Evolutionary conservation across 1,140 invertebrate species (phyloP), one percentile per base, ranked within the genome.

Genomic region (Solenopsis invicta): DNA sequence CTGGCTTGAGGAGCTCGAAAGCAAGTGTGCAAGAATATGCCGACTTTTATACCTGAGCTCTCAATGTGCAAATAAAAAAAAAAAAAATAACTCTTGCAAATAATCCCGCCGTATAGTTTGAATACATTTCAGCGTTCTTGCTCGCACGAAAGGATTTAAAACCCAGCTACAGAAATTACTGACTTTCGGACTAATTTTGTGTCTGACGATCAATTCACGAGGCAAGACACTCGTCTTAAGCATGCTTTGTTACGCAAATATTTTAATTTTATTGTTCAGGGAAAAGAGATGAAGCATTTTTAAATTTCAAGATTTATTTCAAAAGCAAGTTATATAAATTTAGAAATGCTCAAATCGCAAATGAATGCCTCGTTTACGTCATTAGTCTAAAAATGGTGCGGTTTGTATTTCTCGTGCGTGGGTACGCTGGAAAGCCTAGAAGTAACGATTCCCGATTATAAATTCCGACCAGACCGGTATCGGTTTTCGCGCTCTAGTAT

Each of bases 401-500:
- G 37, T 18, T 54, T 71, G 34, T 37, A 48, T 85, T 85, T 77
- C 74, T 62, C 48, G 34, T 16, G 59, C 37, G 74, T 78, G 74
- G 61, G 37, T 41, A 45, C 34, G 34, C n/a, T n/a, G 74, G 48
- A 54, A 67, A 77, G 37, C 34, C 13, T 61, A 61, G 29, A 50
- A 84, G 52, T 84, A 76, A 72, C 24, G 74, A 88, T 86, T 56
- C 45, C 29, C 6, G 67, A 88, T 89, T 75, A 85, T 69, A 75
- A 89, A 89, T 75, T 86, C 61, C 21, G 75, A 45, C 24, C 13
- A 41, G 77, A 86, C 75, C 87, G 88, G 82, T 89, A 75, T 89
- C 88, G 72, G 86, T 87, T 87, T 90, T 74, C 88, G 62, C 54
- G 75, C 77, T 84, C 61, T 81, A 59, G 80, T 87, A 82, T 84